Percentiles rank a stretch among this genome's conserved stretches.
These are phyloP conservation scores for Pachliopta kotzebuea DNA, from an alignment of 2,888 invertebrate species.

Conservation along the genomic window DNA sequence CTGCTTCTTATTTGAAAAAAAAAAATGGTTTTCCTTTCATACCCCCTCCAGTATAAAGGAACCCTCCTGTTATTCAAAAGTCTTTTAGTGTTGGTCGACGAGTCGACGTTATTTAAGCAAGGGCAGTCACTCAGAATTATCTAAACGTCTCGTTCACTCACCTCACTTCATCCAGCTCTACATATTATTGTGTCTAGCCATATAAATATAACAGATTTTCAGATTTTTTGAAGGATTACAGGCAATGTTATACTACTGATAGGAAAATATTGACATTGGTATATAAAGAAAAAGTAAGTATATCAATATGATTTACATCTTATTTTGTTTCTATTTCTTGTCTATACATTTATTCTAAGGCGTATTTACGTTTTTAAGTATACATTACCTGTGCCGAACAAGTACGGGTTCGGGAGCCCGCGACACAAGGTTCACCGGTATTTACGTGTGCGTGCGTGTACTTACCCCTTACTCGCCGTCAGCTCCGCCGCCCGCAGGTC, in stretches of 20 bases:
- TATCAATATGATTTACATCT: too few relatives aligned
- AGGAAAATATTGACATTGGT: background rate
- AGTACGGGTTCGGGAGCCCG: too few relatives aligned
- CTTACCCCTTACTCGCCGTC: too few relatives aligned
- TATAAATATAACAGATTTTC: background rate
- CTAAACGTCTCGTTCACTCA: constrained; percentile 23
- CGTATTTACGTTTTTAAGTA: too few relatives aligned
- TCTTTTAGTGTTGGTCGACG: constrained; percentile 57
- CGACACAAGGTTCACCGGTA: too few relatives aligned
- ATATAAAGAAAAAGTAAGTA: background rate
- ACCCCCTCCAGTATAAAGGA: constrained; percentile 60
- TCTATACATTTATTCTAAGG: background rate
- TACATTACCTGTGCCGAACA: too few relatives aligned
- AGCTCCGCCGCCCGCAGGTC: too few relatives aligned
- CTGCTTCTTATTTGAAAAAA: constrained; percentile 59
- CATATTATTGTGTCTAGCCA: background rate
- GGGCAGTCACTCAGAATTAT: constrained; percentile 31
- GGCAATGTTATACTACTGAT: background rate
- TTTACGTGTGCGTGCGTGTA: too few relatives aligned
- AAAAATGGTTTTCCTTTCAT: constrained; percentile 71
- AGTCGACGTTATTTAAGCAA: constrained; percentile 36
- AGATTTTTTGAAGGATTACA: background rate
- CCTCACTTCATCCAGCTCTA: constrained; percentile 21
- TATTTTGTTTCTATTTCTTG: background rate
- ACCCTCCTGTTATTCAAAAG: constrained; percentile 71